Conservation (phyloP, 2,888 invertebrate species). For the Callyntrura guangdongensis region DNA sequence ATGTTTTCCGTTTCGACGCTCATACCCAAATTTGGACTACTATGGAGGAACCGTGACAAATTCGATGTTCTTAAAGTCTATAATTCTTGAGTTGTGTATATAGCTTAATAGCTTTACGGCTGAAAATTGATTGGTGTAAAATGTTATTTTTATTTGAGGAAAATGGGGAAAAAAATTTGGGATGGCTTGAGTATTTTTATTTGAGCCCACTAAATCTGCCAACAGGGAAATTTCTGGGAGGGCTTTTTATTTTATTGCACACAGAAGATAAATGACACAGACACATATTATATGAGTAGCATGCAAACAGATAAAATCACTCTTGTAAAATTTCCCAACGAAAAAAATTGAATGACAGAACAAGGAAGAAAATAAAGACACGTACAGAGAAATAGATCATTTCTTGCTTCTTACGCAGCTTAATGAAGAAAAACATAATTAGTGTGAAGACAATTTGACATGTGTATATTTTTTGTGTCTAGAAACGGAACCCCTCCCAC, state of each 20-base stretch:
- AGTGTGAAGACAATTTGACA: background rate
- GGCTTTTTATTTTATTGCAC: too few species aligned
- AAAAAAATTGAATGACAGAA: too few species aligned
- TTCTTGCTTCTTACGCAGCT: too few species aligned
- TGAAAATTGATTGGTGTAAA: background rate
- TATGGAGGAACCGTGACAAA: background rate
- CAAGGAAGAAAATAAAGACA: background rate
- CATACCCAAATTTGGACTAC: background rate
- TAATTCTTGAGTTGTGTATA: background rate
- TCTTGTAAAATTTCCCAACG: background rate
- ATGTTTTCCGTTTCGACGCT: background rate
- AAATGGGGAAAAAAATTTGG: background rate
- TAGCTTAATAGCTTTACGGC: background rate
- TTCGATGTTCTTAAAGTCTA: background rate
- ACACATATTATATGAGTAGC: too few species aligned
- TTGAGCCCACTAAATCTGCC: too few species aligned
- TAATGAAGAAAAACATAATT: background rate
- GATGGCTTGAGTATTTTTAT: too few species aligned
- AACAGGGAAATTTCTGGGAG: too few species aligned
- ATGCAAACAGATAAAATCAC: too few species aligned
- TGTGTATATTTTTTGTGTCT: background rate
- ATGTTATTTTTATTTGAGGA: background rate
- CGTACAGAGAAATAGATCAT: slow-evolving; percentile 1
- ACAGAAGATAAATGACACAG: too few species aligned
- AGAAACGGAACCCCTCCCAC: slow-evolving; percentile 22